phyloP scores from a whole-genome alignment of 2,113 vertebrate genomes.

The Picathartes gymnocephalus region DNA sequence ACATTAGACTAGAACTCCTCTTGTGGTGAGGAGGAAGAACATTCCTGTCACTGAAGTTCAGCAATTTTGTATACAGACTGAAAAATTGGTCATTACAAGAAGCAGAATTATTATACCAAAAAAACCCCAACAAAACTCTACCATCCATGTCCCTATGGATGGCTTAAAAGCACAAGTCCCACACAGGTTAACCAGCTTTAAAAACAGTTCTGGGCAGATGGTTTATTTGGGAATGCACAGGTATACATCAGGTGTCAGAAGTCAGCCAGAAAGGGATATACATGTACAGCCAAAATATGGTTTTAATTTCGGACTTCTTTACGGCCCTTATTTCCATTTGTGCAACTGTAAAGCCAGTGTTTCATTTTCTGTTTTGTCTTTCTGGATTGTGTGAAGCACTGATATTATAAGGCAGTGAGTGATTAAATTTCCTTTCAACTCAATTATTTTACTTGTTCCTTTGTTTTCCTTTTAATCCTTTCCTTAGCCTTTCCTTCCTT shows the following conservation, averaged over 20 bases:
- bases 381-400: not conserved
- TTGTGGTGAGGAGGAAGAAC: not conserved
- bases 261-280: not conserved
- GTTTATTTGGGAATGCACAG: not conserved
- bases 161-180: not conserved
- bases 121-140: fast-evolving
- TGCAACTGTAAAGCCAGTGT: not conserved
- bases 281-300: not conserved
- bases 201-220: not conserved
- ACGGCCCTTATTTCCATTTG: not conserved
- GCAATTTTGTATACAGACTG: not conserved
- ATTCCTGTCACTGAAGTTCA: not conserved
- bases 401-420: not conserved
- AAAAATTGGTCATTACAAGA: not conserved
- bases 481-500: not conserved
- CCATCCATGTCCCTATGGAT: fast-evolving
- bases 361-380: not conserved
- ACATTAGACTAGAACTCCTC: not conserved
- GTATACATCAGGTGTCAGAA: not conserved
- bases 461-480: not conserved
- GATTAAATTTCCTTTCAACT: not conserved
- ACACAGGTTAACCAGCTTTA: not conserved
- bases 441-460: not conserved
- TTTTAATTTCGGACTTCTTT: not conserved
- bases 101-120: not conserved